Conservation (phyloP, 2,888 invertebrate species). For the Pristionchus entomophagus region DNA sequence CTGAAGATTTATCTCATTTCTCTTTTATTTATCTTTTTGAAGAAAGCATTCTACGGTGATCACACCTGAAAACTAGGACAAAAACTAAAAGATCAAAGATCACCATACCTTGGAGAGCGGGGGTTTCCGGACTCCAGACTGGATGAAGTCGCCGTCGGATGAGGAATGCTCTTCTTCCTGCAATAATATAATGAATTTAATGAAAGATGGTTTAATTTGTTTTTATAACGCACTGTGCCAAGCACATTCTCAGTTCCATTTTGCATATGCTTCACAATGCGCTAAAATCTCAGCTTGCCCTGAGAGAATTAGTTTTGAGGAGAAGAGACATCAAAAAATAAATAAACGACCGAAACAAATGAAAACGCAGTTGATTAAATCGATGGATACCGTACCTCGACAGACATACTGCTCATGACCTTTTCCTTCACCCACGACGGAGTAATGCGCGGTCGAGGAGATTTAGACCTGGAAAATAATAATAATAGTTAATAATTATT, state of each 20-base stretch:
- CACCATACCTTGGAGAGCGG: not conserved
- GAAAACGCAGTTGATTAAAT: no score
- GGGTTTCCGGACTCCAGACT: constrained; percentile 56
- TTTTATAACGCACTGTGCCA: not conserved
- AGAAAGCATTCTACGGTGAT: not conserved
- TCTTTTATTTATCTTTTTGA: no score
- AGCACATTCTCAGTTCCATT: no score
- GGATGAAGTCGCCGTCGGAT: constrained; percentile 61
- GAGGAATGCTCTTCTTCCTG: constrained; percentile 40
- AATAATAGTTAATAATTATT: no score
- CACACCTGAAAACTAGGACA: not conserved
- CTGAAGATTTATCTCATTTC: constrained; percentile 43
- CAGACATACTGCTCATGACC: constrained; percentile 72
- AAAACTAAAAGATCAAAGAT: not conserved
- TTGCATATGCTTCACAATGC: no score
- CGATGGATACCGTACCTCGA: constrained; percentile 60
- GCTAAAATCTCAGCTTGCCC: no score
- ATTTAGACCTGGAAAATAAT: constrained; percentile 59
- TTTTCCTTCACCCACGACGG: constrained; percentile 75
- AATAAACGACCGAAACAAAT: no score
- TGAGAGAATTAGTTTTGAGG: no score
- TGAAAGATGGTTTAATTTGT: not conserved
- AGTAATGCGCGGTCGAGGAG: constrained; percentile 72
- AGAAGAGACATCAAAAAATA: no score
- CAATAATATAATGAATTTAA: no score